A percentile compares a stretch with the other conserved stretches of the same genome.
Conservation (phyloP, 2,888 invertebrate species). For the Allacma fusca region DNA sequence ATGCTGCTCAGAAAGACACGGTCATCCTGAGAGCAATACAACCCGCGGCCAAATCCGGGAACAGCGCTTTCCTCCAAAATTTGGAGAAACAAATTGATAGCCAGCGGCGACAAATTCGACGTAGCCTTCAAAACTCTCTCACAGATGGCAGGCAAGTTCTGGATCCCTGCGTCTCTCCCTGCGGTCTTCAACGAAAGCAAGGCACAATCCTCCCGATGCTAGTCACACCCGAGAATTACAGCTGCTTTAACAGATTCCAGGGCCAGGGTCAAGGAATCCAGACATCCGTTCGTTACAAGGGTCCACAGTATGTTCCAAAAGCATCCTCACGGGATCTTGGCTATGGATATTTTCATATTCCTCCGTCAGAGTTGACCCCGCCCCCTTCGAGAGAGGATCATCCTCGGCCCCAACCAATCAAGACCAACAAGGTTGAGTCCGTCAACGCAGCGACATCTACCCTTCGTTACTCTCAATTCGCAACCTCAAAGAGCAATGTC, state of each 20-base stretch:
- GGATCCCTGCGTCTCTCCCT: background rate
- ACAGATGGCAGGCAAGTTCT: background rate
- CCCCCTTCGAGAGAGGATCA: no score
- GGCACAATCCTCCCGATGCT: background rate
- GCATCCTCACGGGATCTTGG: background rate
- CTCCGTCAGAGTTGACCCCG: background rate
- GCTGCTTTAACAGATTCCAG: background rate
- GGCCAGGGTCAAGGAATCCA: background rate
- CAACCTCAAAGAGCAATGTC: no score
- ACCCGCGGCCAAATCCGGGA: background rate
- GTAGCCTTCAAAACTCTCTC: no score
- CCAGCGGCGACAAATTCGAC: no score
- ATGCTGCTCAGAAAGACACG: conserved; percentile 41
- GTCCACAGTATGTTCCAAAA: background rate
- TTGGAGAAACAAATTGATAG: background rate
- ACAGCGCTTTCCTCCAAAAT: background rate
- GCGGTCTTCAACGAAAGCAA: background rate
- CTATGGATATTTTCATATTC: background rate
- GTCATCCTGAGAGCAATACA: background rate
- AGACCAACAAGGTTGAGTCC: no score
- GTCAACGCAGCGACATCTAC: no score
- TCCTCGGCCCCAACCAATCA: no score
- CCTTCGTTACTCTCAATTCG: no score
- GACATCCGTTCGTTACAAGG: background rate
- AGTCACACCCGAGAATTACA: background rate